Evolutionary conservation across 2,888 invertebrate genomes (phyloP).

Genomic region (Hecatera dysodea): DNA sequence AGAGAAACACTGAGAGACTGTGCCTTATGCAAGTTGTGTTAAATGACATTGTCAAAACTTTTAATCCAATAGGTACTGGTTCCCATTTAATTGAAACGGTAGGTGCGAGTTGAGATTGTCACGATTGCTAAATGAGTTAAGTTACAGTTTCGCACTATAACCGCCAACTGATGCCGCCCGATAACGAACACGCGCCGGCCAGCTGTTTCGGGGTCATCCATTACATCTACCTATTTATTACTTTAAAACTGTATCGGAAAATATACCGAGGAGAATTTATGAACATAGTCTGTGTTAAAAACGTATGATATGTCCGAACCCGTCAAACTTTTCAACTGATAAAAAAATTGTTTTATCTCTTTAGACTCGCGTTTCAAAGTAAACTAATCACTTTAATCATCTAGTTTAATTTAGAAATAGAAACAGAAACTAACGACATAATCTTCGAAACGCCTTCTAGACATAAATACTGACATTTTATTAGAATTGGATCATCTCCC

Average conservation of each 20-base stretch:
- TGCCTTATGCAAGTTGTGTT: not conserved
- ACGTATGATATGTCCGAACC: conserved; percentile 9
- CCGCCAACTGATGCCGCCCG: conserved; percentile 52
- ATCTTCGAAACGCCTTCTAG: not conserved
- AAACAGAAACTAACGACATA: not conserved
- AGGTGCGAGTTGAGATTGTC: conserved; percentile 47
- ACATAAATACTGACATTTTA: no score
- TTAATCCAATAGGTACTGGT: conserved; percentile 36
- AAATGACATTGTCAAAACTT: conserved; percentile 16
- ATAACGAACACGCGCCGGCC: conserved; percentile 56
- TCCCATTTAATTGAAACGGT: conserved; percentile 40
- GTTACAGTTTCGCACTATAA: conserved; percentile 55
- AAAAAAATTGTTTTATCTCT: not conserved
- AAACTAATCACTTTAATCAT: not conserved
- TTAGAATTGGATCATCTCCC: no score
- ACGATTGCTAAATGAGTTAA: conserved; percentile 57
- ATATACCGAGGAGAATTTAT: conserved; percentile 47
- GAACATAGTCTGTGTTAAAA: conserved; percentile 30
- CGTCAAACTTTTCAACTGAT: not conserved
- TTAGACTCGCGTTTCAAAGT: not conserved
- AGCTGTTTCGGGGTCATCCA: conserved; percentile 54
- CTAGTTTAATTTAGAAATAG: not conserved
- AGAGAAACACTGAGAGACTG: not conserved
- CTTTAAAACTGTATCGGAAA: conserved; percentile 56
- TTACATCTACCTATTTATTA: conserved; percentile 55